These are phyloP conservation scores for Flexamia atlantica DNA, from an alignment of 2,888 invertebrate species.

Conservation along the genomic window DNA sequence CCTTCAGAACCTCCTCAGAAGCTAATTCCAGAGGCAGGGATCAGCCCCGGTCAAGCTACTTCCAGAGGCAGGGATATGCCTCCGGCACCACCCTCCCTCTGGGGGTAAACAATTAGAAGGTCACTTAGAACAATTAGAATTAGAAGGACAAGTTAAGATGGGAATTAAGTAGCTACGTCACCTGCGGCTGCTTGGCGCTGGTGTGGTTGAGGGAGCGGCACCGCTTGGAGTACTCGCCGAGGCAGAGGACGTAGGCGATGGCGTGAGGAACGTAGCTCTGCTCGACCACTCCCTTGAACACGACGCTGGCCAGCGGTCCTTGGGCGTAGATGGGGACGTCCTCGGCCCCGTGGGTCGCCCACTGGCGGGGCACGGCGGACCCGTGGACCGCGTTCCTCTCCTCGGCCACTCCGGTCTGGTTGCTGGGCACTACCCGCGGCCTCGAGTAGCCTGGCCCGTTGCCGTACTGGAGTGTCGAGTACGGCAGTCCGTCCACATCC, in stretches of 20 bases:
- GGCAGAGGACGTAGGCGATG: constrained; percentile 87
- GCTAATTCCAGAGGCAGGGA: no score
- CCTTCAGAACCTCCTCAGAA: no score
- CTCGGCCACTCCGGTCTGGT: constrained; percentile 69
- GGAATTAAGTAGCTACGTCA: no score
- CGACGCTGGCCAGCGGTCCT: constrained; percentile 70
- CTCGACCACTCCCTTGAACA: constrained; percentile 83
- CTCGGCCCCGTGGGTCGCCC: constrained; percentile 90
- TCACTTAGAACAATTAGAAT: no score
- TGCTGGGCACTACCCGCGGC: constrained; percentile 78
- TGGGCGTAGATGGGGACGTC: constrained; percentile 82
- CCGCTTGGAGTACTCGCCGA: constrained; percentile 65
- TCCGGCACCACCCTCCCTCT: no score
- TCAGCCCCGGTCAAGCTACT: no score
- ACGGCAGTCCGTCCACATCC: constrained; percentile 86
- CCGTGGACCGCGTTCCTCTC: constrained; percentile 82
- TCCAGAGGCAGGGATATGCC: no score
- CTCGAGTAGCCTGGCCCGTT: constrained; percentile 86
- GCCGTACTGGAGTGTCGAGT: constrained; percentile 86
- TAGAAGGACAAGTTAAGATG: no score
- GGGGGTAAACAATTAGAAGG: no score
- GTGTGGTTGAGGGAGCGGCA: constrained; percentile 71
- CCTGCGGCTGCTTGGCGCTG: constrained; percentile 19
- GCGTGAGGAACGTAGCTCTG: constrained; percentile 93
- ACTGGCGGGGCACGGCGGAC: constrained; percentile 86